Evolutionary conservation across 2,797 vertebrate species (phyloP).

Genomic region (Benthosema pterotum): DNA sequence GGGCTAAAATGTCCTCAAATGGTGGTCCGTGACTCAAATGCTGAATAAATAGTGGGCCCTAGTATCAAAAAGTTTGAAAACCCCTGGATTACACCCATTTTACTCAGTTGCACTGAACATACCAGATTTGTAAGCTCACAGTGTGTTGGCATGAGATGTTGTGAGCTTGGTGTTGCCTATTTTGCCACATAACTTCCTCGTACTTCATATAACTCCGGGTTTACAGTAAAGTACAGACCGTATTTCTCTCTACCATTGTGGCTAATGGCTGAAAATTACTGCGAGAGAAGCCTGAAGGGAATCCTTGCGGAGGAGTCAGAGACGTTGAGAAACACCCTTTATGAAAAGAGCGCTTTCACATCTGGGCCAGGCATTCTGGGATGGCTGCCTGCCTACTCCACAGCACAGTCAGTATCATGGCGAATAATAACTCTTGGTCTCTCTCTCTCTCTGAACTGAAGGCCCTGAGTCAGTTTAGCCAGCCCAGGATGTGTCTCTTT

Average conservation of each 20-base stretch:
- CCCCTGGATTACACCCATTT: too few relatives aligned
- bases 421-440: slow-evolving; percentile 23
- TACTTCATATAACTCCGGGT: too few relatives aligned
- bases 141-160: too few relatives aligned
- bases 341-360: slow-evolving; percentile 84
- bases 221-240: background rate
- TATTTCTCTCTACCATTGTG: slow-evolving; percentile 34
- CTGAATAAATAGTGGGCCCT: too few relatives aligned
- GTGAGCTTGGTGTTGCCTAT: too few relatives aligned
- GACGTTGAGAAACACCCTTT: slow-evolving; percentile 70
- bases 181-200: too few relatives aligned
- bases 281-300: slow-evolving; percentile 49
- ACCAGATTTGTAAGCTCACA: too few relatives aligned
- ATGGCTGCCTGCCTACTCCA: slow-evolving; percentile 55
- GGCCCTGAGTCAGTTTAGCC: slow-evolving; percentile 6
- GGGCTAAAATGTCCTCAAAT: too few relatives aligned
- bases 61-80: too few relatives aligned
- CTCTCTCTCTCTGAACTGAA: slow-evolving; percentile 17
- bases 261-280: slow-evolving; percentile 43
- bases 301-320: slow-evolving; percentile 43
- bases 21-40: too few relatives aligned
- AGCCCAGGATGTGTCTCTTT: background rate
- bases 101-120: too few relatives aligned
- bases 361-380: slow-evolving; percentile 75
- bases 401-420: slow-evolving; percentile 40